Evolutionary conservation across 30 jellyfish, hydroid and myxozoan species (phyloP).

Genomic region (Cassiopea andromeda): DNA sequence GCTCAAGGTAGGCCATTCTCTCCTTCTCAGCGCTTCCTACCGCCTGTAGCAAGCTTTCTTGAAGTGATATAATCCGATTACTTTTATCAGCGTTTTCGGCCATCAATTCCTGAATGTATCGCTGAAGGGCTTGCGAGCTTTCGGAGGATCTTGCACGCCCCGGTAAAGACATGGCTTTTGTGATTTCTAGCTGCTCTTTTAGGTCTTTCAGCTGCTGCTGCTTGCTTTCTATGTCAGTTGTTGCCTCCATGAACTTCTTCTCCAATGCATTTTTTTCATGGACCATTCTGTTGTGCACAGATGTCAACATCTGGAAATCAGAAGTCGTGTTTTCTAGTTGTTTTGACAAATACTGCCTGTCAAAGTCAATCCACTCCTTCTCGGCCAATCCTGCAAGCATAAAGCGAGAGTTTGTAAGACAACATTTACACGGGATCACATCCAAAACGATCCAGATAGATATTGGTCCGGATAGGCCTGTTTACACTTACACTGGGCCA

Average conservation of each 20-base stretch:
- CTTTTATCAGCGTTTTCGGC: conserved; percentile 75
- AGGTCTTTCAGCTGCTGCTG: conserved; percentile 62
- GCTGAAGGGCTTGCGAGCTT: conserved; percentile 30
- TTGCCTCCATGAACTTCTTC: conserved; percentile 69
- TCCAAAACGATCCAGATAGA: no score
- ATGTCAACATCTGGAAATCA: conserved; percentile 69
- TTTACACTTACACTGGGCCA: no score
- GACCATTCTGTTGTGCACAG: conserved; percentile 49
- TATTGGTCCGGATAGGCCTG: no score
- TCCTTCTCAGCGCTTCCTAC: conserved; percentile 63
- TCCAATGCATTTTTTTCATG: conserved; percentile 82
- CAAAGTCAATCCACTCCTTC: conserved; percentile 86
- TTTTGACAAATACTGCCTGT: conserved; percentile 77
- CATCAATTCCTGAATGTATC: conserved; percentile 67
- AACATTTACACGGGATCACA: no score
- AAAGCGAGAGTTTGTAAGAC: no score
- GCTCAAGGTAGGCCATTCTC: conserved; percentile 41
- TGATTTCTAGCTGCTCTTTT: conserved; percentile 40
- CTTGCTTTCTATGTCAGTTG: conserved; percentile 44
- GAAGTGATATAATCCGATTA: conserved; percentile 70
- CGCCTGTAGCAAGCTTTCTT: conserved; percentile 64
- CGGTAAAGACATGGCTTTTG: conserved; percentile 5
- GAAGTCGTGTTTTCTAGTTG: conserved; percentile 81
- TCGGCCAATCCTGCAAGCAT: conserved; percentile 72
- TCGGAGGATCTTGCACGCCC: not conserved